Evolutionary conservation across 2,797 vertebrate genomes (phyloP), one percentile per base, ranked within the genome.

Genomic region (Dendrocincla fuliginosa): DNA sequence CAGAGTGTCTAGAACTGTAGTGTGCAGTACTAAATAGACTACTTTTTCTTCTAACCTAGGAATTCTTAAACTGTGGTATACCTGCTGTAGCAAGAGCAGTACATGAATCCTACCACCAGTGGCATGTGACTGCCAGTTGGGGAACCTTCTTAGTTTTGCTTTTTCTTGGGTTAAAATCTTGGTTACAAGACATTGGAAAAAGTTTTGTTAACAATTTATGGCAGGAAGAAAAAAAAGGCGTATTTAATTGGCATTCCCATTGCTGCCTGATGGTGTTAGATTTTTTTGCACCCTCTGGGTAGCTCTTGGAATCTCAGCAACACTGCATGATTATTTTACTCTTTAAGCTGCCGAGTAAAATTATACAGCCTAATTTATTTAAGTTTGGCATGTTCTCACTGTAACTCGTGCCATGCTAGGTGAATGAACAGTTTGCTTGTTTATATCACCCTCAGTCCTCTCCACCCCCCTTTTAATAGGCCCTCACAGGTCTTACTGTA

Each of bases 291-390:
- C 94, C 57, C 53, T 92, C 75, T 89, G 73, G 68, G 49, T 76
- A 82, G 68, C 46, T 89, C 61, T 85, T 95, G 81, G 87, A 94
- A 71, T 85, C 68, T 93, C 71, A 78, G 84, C 46, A 88, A 93
- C 76, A 87, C 60, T 80, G 39, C 15, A 16, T 24, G 84, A 68
- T 92, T 93, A 67, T 95, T 84, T 77, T 79, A 64, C 53, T 96
- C 39, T 56, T 79, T 87, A 44, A 3, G 7, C 67, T 90, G 77
- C 57, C 0, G 27, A 87, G 49, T 65, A 88, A 84, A 95, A 91
- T 93, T 89, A 77, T 61, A 83, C 56, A 92, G 64, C 47, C 37
- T 94, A 71, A 85, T 93, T 94, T 85, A 71, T 94, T 96, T 91
- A 87, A 68, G 46, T 83, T 94, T 83, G 78, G 75, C 68, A 59